Evolutionary conservation across 2,113 vertebrate species (phyloP).

Genomic region (Synodontis membranacea): DNA sequence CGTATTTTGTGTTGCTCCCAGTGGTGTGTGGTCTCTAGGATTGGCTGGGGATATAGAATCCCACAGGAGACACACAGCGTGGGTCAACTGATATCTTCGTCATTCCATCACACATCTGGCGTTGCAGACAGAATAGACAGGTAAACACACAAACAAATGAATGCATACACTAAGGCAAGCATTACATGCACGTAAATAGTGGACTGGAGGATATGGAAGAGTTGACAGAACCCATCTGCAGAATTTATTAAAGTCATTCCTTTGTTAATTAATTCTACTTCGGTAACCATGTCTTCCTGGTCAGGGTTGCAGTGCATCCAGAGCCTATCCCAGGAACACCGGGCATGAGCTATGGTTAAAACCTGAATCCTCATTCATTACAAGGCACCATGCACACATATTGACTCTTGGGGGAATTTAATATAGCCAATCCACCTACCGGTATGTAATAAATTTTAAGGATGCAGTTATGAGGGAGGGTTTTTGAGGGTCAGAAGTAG

Average conservation of each 20-base stretch:
- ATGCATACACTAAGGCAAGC: neutral
- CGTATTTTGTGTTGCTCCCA: conserved; percentile 41
- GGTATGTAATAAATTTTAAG: neutral
- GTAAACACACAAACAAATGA: conserved; percentile 18
- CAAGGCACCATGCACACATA: neutral
- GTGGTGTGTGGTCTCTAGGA: conserved; percentile 45
- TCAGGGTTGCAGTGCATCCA: neutral
- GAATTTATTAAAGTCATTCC: neutral
- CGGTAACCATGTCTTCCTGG: neutral
- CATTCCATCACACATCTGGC: conserved; percentile 48
- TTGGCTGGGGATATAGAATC: conserved; percentile 1
- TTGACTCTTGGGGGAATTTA: neutral
- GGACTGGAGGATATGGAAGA: neutral
- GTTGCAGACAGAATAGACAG: conserved; percentile 14
- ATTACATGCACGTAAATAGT: neutral
- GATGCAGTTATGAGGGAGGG: neutral
- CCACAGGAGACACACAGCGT: conserved; percentile 19
- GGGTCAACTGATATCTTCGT: neutral
- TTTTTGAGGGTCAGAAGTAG: neutral
- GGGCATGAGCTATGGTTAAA: neutral
- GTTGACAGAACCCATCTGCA: conserved; percentile 13
- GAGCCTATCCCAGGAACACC: neutral
- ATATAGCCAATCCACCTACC: neutral
- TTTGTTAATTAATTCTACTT: neutral
- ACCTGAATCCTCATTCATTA: neutral